Percentiles rank a stretch among this genome's conserved stretches.
These are phyloP conservation scores for Dynastes grantii DNA, from an alignment of 2,888 invertebrate genomes.

Conservation along the genomic window DNA sequence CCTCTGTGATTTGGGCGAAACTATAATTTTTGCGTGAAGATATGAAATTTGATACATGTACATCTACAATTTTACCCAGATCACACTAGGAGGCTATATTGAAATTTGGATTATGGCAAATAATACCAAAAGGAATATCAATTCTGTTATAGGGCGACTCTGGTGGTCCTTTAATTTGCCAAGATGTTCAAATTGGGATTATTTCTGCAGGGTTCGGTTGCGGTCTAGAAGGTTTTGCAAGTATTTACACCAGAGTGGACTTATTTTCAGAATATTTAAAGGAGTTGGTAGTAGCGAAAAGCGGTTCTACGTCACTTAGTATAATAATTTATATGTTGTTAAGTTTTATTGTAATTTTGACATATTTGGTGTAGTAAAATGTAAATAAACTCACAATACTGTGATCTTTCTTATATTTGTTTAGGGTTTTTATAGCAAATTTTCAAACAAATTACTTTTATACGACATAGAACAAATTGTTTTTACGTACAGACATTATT, in stretches of 20 bases:
- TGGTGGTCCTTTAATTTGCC: slow-evolving; percentile 25
- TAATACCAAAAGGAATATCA: too few relatives aligned
- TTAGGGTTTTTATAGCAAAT: too few relatives aligned
- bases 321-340: not conserved
- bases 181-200: slow-evolving; percentile 35
- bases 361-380: not conserved
- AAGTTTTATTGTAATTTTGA: not conserved
- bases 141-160: slow-evolving; percentile 34
- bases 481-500: too few relatives aligned
- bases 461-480: too few relatives aligned
- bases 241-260: slow-evolving; percentile 39
- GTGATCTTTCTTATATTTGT: not conserved
- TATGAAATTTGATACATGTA: too few relatives aligned
- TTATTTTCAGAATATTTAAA: not conserved
- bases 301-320: not conserved
- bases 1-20: too few relatives aligned
- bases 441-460: too few relatives aligned
- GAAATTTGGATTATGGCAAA: too few relatives aligned
- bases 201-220: slow-evolving; percentile 41
- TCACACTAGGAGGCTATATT: too few relatives aligned
- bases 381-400: not conserved
- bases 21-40: too few relatives aligned
- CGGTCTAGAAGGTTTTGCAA: slow-evolving; percentile 33
- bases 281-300: not conserved
- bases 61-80: too few relatives aligned